Base-by-base conservation (phyloP, 2,113 vertebrate species). In the Amphiprion ocellaris region DNA sequence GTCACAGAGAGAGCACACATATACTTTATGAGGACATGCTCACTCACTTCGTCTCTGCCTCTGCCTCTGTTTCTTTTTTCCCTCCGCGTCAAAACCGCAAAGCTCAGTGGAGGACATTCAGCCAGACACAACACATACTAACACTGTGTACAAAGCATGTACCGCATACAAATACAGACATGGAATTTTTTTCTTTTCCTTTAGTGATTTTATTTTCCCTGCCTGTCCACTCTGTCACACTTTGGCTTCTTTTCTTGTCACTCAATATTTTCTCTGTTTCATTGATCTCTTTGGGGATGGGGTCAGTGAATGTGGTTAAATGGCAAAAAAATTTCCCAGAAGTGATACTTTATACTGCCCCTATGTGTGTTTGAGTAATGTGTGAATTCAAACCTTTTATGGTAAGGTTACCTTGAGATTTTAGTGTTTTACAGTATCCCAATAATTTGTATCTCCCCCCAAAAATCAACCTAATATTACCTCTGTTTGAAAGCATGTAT, bases 61-160 rank as follows among this genome's bases (percentile, higher is more conserved):
- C 24, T 28, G 28, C 47, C 41, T 70, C 24, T 28, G 28, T 56
- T 19, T 5, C 33, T 37, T 37, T 21, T 37, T 37, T 37, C 33
- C 33, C 9, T 2, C 16, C 10, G 19, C 76, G 69, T 89, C 72
- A 67, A 81, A 75, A 75, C 55, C 70, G 49, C 67, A 58, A 46
- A 69, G 39, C 56, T 59, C 65, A 71, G 74, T 17, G 44, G 33
- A 74, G 50, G 56, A 44, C 12, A 23, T 47, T 79, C 75, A 77
- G 54, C 46, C 62, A 59, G 24, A 26, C 54, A 63, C 47, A 66
- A 52, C 71, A 70, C 5, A 19, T 74, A 21, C 37, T 58, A 24
- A 74, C 52, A 67, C 6, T 59, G 37, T 63, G 58, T 49, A 71
- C 12, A 46, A 55, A 54, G 24, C 62, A 50, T 46, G 44, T 1